Conservation (phyloP, 1,140 invertebrate genomes). For the Elysia chlorotica region DNA sequence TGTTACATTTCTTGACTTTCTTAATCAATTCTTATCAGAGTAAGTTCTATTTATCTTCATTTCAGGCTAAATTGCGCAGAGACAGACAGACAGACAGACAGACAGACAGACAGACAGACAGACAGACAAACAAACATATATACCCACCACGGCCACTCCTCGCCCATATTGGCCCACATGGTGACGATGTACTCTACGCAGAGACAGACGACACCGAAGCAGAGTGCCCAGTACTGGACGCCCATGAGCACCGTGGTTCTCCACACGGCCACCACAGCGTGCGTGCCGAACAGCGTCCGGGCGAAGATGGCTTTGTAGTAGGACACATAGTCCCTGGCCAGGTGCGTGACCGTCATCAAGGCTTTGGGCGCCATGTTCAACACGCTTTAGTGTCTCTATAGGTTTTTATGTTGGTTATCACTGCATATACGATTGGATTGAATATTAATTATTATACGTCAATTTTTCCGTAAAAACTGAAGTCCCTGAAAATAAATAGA, state of each 20-base stretch:
- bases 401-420: background rate
- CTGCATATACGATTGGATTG: background rate
- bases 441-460: no score
- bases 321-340: background rate
- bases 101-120: no score
- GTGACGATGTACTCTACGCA: background rate
- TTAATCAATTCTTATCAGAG: no score
- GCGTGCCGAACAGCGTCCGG: background rate
- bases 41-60: no score
- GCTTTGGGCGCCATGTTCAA: background rate
- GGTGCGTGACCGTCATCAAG: background rate
- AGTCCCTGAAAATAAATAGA: no score
- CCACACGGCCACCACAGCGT: background rate
- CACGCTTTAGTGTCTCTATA: background rate
- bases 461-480: no score
- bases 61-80: no score
- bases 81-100: no score
- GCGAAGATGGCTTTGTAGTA: constrained; percentile 1
- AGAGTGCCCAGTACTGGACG: background rate
- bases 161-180: background rate
- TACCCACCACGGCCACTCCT: constrained; percentile 1
- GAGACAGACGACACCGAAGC: background rate
- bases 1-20: no score
- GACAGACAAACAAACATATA: no score
- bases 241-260: background rate